Conservation (phyloP, 2,888 invertebrate genomes). For the Epirrita christyi region DNA sequence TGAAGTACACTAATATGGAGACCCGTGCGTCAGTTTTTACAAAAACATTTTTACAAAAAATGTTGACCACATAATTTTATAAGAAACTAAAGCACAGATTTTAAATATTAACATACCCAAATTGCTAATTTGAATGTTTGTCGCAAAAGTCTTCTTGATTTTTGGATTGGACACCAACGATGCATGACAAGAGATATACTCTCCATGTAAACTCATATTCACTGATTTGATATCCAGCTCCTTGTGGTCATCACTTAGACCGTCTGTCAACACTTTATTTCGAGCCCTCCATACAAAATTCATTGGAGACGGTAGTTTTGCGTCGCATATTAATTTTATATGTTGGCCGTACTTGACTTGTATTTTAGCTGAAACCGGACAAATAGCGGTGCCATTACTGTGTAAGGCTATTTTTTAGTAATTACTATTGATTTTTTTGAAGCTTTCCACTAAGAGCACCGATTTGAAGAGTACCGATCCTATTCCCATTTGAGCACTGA, state of each 20-base stretch:
- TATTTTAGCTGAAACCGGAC: constrained; percentile 1
- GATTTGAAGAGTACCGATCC: too few relatives aligned
- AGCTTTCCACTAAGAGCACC: too few relatives aligned
- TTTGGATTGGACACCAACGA: not conserved
- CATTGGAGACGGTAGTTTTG: not conserved
- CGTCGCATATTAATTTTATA: constrained; percentile 10
- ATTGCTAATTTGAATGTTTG: constrained; percentile 1
- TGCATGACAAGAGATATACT: constrained; percentile 14
- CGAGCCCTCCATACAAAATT: not conserved
- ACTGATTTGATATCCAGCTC: constrained; percentile 10
- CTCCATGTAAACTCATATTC: constrained; percentile 1
- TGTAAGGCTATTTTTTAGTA: too few relatives aligned
- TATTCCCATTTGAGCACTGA: too few relatives aligned
- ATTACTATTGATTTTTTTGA: too few relatives aligned
- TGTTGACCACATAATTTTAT: too few relatives aligned
- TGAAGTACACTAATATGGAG: too few relatives aligned
- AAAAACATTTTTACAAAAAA: too few relatives aligned
- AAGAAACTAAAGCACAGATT: too few relatives aligned
- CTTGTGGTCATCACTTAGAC: not conserved
- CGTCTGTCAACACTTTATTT: not conserved
- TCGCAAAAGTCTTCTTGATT: not conserved
- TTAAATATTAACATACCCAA: constrained; percentile 7
- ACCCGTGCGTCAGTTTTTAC: too few relatives aligned
- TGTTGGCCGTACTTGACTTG: constrained; percentile 7
- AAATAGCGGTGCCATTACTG: too few relatives aligned